phyloP scores from a whole-genome alignment of 2,113 vertebrate genomes.

The Caracal caracal region DNA sequence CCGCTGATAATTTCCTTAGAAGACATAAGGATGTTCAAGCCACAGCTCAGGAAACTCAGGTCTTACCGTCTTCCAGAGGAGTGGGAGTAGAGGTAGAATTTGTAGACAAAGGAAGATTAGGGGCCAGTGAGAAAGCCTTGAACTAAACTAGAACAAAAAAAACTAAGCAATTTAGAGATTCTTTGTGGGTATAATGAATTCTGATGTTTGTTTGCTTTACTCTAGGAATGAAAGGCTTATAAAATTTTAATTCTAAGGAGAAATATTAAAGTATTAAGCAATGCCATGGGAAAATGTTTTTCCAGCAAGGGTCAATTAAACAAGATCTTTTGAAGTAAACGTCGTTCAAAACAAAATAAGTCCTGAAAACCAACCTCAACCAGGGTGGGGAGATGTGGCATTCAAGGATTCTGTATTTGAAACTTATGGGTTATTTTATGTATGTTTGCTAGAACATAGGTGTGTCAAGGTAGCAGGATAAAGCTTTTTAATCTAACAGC shows the following conservation, averaged over 20 bases:
- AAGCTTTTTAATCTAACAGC: slow-evolving; percentile 24
- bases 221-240: neutral
- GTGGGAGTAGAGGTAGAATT: neutral
- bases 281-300: neutral
- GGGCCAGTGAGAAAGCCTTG: neutral
- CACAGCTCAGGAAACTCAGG: neutral
- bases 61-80: neutral
- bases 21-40: neutral
- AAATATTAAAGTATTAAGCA: slow-evolving; percentile 38
- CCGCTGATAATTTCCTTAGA: neutral
- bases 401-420: neutral
- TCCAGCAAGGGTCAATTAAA: neutral
- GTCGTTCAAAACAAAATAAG: neutral
- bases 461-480: slow-evolving; percentile 9
- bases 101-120: neutral
- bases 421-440: neutral
- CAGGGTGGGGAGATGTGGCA: neutral
- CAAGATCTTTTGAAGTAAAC: slow-evolving; percentile 12
- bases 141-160: slow-evolving; percentile 35
- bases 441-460: neutral
- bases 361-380: neutral
- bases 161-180: slow-evolving; percentile 29
- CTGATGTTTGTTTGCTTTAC: neutral
- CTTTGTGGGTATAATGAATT: neutral
- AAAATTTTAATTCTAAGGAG: slow-evolving; percentile 49